These are phyloP conservation scores for Zhengitettix transpicula DNA, from an alignment of 2,888 invertebrate genomes.

Conservation along the genomic window DNA sequence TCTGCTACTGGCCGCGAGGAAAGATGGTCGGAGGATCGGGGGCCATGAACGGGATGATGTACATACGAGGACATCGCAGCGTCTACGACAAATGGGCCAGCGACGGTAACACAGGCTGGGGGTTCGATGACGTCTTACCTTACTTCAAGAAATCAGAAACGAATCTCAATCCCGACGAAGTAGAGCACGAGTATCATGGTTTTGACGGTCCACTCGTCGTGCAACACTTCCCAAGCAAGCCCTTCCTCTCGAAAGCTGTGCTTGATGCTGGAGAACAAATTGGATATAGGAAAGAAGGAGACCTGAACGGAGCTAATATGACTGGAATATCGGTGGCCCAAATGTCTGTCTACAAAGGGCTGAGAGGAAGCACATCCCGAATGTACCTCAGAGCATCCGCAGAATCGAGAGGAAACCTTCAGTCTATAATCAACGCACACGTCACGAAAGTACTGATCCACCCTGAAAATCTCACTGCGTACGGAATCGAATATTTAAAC, in stretches of 20 bases:
- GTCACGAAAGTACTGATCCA: constrained; percentile 35
- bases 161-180: constrained; percentile 7
- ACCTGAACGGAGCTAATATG: constrained; percentile 20
- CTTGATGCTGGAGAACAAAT: constrained; percentile 23
- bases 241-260: constrained; percentile 22
- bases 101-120: constrained; percentile 38
- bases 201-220: constrained; percentile 24
- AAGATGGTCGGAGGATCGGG: constrained; percentile 82
- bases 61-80: constrained; percentile 69
- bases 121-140: constrained; percentile 20
- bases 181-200: constrained; percentile 21
- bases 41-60: constrained; percentile 83
- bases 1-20: constrained; percentile 83
- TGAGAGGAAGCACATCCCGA: constrained; percentile 29
- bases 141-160: constrained; percentile 26
- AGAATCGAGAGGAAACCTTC: neutral
- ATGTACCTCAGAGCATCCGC: constrained; percentile 29
- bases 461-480: constrained; percentile 23
- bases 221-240: constrained; percentile 24
- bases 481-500: constrained; percentile 25
- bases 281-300: constrained; percentile 23
- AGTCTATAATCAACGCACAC: constrained; percentile 26
- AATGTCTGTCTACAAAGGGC: constrained; percentile 17
- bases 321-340: constrained; percentile 13
- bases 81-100: constrained; percentile 60